Conservation (phyloP, 2,888 invertebrate genomes). For the Chaitophorus viminalis region DNA sequence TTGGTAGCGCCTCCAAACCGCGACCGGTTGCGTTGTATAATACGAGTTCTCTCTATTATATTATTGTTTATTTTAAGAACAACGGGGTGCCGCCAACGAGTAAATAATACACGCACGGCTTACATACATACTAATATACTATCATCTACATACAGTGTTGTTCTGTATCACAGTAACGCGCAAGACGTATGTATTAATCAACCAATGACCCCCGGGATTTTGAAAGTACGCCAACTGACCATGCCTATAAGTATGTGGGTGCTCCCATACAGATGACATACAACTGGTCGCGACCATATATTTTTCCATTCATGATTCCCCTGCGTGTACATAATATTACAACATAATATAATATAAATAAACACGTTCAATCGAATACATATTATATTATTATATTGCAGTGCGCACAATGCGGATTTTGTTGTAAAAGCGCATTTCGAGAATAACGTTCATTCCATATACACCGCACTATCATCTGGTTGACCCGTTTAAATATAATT, state of each 20-base stretch:
- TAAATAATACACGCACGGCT: not conserved
- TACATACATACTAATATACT: too few species aligned
- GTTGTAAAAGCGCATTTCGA: not conserved
- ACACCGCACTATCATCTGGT: too few species aligned
- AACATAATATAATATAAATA: too few species aligned
- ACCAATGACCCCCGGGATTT: conserved; percentile 57
- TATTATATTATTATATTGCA: too few species aligned
- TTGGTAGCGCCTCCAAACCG: conserved; percentile 26
- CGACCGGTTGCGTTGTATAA: not conserved
- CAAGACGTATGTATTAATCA: conserved; percentile 30
- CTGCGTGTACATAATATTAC: too few species aligned
- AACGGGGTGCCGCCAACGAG: conserved; percentile 28
- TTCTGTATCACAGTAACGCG: not conserved
- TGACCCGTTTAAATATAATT: too few species aligned
- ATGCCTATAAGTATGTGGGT: conserved; percentile 38
- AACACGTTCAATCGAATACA: not conserved
- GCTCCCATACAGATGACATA: not conserved
- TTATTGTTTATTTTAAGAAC: conserved; percentile 42
- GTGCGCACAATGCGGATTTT: too few species aligned
- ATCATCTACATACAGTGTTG: not conserved
- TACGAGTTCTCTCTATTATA: not conserved
- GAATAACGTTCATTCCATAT: not conserved
- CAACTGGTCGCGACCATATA: not conserved
- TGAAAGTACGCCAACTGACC: conserved; percentile 55
- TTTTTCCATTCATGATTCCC: conserved; percentile 22